Evolutionary conservation across 2,113 vertebrate genomes (phyloP), one percentile per base, ranked within the genome.

Genomic region (Delphinus delphis): DNA sequence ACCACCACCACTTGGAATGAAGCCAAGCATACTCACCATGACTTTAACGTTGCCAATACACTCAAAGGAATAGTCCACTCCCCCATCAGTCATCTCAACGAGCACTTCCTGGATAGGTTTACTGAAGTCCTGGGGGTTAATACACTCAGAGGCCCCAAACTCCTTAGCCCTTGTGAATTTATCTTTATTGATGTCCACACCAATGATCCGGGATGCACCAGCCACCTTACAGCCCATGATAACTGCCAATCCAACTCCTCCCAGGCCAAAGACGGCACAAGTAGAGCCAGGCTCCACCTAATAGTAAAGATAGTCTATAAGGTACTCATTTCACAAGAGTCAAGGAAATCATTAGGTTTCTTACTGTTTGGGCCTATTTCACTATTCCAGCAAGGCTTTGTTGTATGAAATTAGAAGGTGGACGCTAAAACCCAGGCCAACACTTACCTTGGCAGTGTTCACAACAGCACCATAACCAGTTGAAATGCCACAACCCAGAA

Each of bases 171-270:
- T 99, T 83, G 97, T 83, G 36, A 98, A 99, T 97, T 99, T 99
- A 36, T 98, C 98, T 96, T 99, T 98, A 95, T 99, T 99, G 70
- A 99, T 88, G 79, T 99, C 99, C 0, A 99, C 47, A 23, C 98
- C 99, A 79, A 99, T 99, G 96, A 99, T 99, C 13, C 98, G 98
- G 53, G 98, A 98, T 44, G 99, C 99, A 76, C 99, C 99, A 26
- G 99, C 99, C 87, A 97, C 95, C 97, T 99, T 98, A 92, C 99
- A 99, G 97, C 99, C 99, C 99, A 99, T 99, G 90, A 99, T 98
- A 41, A 97, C 98, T 0, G 99, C 99, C 96, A 99, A 58, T 33
- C 99, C 99, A 68, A 99, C 99, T 90, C 98, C 99, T 86, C 99
- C 99, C 71, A 99, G 98, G 90, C 99, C 99, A 90, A 99, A 99